Evolutionary conservation across 2,888 invertebrate genomes (phyloP).

Genomic region (Alsophila aescularia): DNA sequence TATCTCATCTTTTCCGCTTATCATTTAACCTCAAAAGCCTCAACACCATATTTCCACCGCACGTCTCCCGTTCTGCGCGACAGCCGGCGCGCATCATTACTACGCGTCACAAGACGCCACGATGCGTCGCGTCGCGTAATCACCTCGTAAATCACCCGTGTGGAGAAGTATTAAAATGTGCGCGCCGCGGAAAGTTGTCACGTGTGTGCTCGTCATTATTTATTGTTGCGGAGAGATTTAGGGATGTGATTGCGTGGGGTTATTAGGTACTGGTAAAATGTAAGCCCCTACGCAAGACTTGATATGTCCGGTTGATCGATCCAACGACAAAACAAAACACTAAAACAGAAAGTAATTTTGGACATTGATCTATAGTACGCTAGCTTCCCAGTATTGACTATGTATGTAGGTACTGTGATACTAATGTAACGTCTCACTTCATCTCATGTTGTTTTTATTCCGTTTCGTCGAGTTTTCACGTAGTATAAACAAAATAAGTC

Average conservation of each 20-base stretch:
- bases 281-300: not conserved
- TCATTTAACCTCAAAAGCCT: conserved; percentile 20
- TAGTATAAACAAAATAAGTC: too few relatives aligned
- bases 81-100: conserved; percentile 10
- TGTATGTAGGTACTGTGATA: too few relatives aligned
- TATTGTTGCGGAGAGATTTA: conserved; percentile 19
- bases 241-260: conserved; percentile 9
- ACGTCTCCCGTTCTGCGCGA: not conserved
- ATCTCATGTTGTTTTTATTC: too few relatives aligned
- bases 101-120: conserved; percentile 9
- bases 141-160: conserved; percentile 50
- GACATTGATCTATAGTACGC: too few relatives aligned
- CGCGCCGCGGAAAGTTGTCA: conserved; percentile 22
- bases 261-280: not conserved
- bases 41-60: conserved; percentile 5
- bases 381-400: too few relatives aligned
- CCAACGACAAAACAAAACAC: too few relatives aligned
- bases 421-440: too few relatives aligned
- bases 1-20: conserved; percentile 15
- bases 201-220: conserved; percentile 16
- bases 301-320: not conserved
- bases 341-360: too few relatives aligned
- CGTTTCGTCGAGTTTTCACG: too few relatives aligned
- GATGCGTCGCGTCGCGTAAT: conserved; percentile 36
- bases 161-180: conserved; percentile 37